phyloP scores from a whole-genome alignment of 2,888 invertebrate species.

The Silvanus unidentatus region DNA sequence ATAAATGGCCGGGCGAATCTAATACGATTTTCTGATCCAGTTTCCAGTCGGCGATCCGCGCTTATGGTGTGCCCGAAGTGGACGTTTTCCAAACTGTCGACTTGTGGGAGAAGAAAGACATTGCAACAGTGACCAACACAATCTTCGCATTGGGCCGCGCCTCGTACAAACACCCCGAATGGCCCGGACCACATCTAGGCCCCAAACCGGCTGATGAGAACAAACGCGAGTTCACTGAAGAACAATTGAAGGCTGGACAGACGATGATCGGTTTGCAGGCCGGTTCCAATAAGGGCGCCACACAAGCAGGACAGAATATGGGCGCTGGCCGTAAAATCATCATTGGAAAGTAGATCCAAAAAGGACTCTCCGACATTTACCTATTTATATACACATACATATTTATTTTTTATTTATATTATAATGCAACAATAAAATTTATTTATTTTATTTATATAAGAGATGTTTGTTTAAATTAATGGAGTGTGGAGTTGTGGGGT shows the following conservation, averaged over 20 bases:
- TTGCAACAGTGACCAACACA: constrained; percentile 77
- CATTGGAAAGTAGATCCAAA: constrained; percentile 66
- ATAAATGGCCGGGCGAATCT: no score
- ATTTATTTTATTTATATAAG: constrained; percentile 15
- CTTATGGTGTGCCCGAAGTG: constrained; percentile 82
- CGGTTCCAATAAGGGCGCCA: constrained; percentile 93
- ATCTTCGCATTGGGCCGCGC: constrained; percentile 75
- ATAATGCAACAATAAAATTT: constrained; percentile 16
- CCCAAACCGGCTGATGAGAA: constrained; percentile 92
- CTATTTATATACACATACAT: constrained; percentile 15
- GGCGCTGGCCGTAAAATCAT: constrained; percentile 88
- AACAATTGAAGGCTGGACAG: constrained; percentile 83
- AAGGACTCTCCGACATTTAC: constrained; percentile 8
- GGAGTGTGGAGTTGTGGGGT: no score
- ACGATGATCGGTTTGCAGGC: constrained; percentile 90
- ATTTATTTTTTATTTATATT: constrained; percentile 24
- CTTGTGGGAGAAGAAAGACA: constrained; percentile 91
- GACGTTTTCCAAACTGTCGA: constrained; percentile 98
- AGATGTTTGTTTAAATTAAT: no score
- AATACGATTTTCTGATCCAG: constrained; percentile 37
- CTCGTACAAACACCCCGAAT: constrained; percentile 36
- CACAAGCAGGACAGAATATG: constrained; percentile 84
- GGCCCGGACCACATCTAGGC: constrained; percentile 77
- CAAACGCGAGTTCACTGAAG: constrained; percentile 91
- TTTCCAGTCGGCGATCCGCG: constrained; percentile 82